These are phyloP conservation scores for Zoanthus gigantus DNA, from an alignment of 92 coral and sea anemone species.

Conservation along the genomic window DNA sequence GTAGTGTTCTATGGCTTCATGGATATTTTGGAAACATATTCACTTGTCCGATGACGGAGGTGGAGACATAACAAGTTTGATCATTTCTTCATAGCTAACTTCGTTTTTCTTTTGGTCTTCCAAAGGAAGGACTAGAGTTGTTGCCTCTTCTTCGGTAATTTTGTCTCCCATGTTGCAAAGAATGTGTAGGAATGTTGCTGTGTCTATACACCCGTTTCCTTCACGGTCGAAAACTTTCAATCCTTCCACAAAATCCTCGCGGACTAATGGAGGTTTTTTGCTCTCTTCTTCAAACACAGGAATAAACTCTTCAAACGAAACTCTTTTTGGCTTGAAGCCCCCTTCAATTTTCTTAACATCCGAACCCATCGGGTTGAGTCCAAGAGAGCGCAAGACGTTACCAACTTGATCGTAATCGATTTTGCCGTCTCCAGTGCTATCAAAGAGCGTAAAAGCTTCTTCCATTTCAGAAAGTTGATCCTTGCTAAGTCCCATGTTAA, in stretches of 20 bases:
- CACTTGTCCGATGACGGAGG: conserved; percentile 54
- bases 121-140: conserved; percentile 73
- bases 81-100: conserved; percentile 89
- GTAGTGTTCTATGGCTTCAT: not conserved
- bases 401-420: conserved; percentile 75
- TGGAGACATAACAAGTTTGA: conserved; percentile 89
- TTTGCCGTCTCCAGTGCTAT: conserved; percentile 86
- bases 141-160: conserved; percentile 77
- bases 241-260: conserved; percentile 93
- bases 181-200: conserved; percentile 80
- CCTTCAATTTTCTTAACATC: conserved; percentile 79
- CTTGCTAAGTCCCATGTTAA: conserved; percentile 52
- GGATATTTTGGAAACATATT: not conserved
- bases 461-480: conserved; percentile 79
- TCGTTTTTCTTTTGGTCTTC: conserved; percentile 85
- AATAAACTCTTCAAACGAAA: conserved; percentile 78
- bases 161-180: conserved; percentile 88
- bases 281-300: conserved; percentile 79
- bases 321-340: conserved; percentile 70
- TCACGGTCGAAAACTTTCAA: conserved; percentile 96
- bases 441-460: conserved; percentile 89
- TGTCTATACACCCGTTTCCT: conserved; percentile 87
- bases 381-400: conserved; percentile 81
- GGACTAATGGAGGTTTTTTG: conserved; percentile 79
- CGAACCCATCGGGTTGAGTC: conserved; percentile 83